A percentile compares a stretch with the other conserved stretches of the same genome.
Conservation (phyloP, 2,113 vertebrate genomes). For the Paralichthys olivaceus region DNA sequence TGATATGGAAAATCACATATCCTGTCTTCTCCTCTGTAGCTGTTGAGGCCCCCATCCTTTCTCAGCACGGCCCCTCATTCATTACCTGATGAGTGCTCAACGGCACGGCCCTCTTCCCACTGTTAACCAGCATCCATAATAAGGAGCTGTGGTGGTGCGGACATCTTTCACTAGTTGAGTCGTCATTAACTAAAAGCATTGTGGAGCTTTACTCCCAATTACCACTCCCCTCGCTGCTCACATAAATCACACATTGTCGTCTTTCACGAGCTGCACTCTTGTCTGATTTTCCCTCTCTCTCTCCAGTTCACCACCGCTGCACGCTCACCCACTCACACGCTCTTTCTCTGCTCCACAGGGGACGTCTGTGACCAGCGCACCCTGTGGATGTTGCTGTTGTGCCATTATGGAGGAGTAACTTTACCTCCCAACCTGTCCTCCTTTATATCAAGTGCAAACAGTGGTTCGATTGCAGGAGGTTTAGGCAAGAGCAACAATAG, state of each 20-base stretch:
- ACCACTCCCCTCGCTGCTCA: slow-evolving; percentile 71
- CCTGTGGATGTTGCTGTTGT: slow-evolving; percentile 17
- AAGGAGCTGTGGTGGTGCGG: slow-evolving; percentile 41
- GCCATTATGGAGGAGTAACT: slow-evolving; percentile 54
- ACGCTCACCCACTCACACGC: neutral
- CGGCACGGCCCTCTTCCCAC: slow-evolving; percentile 27
- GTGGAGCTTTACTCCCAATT: slow-evolving; percentile 78
- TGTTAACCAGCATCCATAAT: slow-evolving; percentile 73
- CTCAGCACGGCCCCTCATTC: slow-evolving; percentile 43
- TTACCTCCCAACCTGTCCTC: slow-evolving; percentile 58
- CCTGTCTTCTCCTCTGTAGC: neutral
- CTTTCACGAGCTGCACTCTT: slow-evolving; percentile 65
- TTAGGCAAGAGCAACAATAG: slow-evolving; percentile 68
- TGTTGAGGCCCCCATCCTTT: slow-evolving; percentile 34
- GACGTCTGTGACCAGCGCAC: slow-evolving; percentile 15
- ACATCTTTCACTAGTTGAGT: slow-evolving; percentile 80
- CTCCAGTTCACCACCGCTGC: neutral
- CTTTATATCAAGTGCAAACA: slow-evolving; percentile 60
- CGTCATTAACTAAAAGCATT: slow-evolving; percentile 83
- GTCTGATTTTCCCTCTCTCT: slow-evolving; percentile 47
- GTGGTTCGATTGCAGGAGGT: slow-evolving; percentile 69
- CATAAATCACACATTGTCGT: slow-evolving; percentile 73
- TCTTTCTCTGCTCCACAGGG: neutral
- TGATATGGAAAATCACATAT: neutral
- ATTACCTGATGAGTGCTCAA: slow-evolving; percentile 68